Evolutionary conservation across 1,140 invertebrate species (phyloP).

Genomic region (Pseudoatta argentina): DNA sequence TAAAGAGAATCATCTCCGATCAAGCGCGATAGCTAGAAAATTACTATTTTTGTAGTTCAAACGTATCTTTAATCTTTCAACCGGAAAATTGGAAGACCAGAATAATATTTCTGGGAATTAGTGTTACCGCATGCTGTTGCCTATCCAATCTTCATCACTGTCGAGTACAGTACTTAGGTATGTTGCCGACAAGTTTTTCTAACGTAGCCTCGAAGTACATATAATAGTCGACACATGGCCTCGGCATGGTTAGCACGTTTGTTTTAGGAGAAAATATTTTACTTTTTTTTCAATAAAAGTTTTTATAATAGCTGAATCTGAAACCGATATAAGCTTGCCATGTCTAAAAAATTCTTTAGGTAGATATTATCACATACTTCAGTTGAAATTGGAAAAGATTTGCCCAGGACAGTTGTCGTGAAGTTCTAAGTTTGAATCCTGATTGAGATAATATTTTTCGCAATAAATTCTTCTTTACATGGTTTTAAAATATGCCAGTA

Average conservation of each 20-base stretch:
- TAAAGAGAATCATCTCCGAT: neutral
- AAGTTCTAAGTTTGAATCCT: no score
- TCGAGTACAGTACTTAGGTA: neutral
- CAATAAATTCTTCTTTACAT: no score
- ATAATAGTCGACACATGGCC: conserved; percentile 38
- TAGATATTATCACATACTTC: no score
- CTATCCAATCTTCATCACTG: conserved; percentile 12
- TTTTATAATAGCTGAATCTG: neutral
- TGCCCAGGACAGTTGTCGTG: no score
- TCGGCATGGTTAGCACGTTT: neutral
- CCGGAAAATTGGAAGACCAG: neutral
- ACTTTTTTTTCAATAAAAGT: neutral
- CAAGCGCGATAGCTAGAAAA: conserved; percentile 10
- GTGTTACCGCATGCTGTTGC: neutral
- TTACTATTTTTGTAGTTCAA: conserved; percentile 11
- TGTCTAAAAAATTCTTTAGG: neutral
- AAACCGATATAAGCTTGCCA: neutral
- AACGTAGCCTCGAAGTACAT: neutral
- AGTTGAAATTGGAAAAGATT: no score
- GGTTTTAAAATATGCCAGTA: no score
- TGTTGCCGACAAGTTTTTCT: conserved; percentile 17
- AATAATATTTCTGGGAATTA: conserved; percentile 10
- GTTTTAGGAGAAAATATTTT: conserved; percentile 13
- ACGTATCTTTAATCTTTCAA: neutral
- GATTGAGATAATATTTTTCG: no score